A percentile compares a stretch with the other conserved stretches of the same genome.
phyloP scores from a whole-genome alignment of 2,888 invertebrate species.

The Steinernema carpocapsae region DNA sequence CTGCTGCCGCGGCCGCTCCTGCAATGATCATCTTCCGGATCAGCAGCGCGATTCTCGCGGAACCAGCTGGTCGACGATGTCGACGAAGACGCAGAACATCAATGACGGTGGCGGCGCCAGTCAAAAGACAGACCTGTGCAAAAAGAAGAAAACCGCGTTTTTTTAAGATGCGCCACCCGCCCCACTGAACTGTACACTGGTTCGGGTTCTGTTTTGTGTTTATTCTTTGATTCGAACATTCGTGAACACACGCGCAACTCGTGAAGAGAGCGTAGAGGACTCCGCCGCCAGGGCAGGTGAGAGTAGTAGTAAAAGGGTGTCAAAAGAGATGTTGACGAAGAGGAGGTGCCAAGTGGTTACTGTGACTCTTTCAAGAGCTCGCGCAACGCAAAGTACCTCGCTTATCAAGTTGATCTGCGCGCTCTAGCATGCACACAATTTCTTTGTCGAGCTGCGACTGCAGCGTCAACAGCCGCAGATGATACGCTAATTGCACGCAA shows the following conservation, averaged over 20 bases:
- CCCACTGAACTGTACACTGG: background rate
- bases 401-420: slow-evolving; percentile 2
- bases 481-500: slow-evolving; percentile 27
- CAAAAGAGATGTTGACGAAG: slow-evolving; percentile 28
- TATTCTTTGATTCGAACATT: slow-evolving; percentile 7
- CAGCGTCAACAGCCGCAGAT: background rate
- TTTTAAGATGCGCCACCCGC: background rate
- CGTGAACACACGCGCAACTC: background rate
- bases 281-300: background rate
- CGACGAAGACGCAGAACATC: background rate
- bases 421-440: background rate
- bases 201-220: slow-evolving; percentile 2
- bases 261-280: background rate
- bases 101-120: background rate
- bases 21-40: slow-evolving; percentile 23
- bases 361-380: slow-evolving; percentile 32
- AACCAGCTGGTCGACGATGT: slow-evolving; percentile 20
- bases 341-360: slow-evolving; percentile 30
- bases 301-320: slow-evolving; percentile 32
- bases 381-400: too few relatives aligned
- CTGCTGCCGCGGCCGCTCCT: background rate
- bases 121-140: background rate
- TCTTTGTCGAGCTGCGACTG: background rate
- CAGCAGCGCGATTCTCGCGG: background rate
- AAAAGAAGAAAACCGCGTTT: slow-evolving; percentile 14